Evolutionary conservation across 2,888 invertebrate genomes (phyloP), one percentile per base, ranked within the genome.

Genomic region (Amaurobius ferox): DNA sequence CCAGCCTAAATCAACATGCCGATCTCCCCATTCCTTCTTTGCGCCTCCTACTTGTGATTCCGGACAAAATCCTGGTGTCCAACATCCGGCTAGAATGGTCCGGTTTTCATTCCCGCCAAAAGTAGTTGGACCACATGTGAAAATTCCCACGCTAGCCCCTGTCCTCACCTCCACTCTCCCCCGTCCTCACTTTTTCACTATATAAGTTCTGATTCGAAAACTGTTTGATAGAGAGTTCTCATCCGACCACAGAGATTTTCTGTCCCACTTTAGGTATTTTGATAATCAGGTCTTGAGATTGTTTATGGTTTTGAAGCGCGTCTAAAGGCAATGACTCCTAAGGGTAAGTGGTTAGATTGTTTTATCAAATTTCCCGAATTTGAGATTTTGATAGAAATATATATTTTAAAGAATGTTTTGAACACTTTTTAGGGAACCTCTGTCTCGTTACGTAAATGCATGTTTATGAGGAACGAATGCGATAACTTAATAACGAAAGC

Each of bases 51-150:
- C 44, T 44, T 11, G 55, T 55, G 23, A 55, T 55, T 23, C 23
- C 55, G 55, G 55, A 55, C 62, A 71, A 71, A 71, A 79, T 79
- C 72, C 72, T 72, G 72, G 79, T 66, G 64, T 35, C 79, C 67
- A 79, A 19, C 66, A 72, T 79, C 79, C 79, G 79, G 79, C 62
- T 35, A 66, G 71, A 72, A 64, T 40, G 61, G 79, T 79, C 79
- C 79, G 67, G 77, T 74, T 29, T 55, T 39, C 67, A 55, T 61
- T 61, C 71, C 66, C 74, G 35, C 23, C 68, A 61, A 48, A 72
- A 30, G 16, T 39, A 44, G 71, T 35, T 23, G 19, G 40, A 62
- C 62, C 81, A 81, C 44, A 30, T 81, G 72, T 19, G 30, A 32
- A 81, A 32, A 28, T 81, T 81, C 81, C 70, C 81, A 81, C 80